phyloP scores from a whole-genome alignment of 2,797 vertebrate genomes.

The Chloroceryle amazona region DNA sequence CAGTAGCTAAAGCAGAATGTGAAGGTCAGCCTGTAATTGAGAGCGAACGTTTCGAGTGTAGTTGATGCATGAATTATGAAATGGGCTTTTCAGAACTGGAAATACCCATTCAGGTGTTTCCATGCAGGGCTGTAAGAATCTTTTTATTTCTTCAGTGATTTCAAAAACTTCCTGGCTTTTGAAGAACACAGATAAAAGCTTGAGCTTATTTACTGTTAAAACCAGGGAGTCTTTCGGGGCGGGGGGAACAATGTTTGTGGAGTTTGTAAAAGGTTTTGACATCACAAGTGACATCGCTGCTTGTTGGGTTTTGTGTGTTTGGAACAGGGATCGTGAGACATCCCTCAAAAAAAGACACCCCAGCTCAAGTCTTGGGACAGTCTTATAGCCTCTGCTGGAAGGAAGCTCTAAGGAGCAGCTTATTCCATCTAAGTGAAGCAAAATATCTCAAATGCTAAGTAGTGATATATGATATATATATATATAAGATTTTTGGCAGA shows the following conservation, averaged over 20 bases:
- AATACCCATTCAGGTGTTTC: background rate
- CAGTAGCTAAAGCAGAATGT: background rate
- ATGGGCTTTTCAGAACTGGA: background rate
- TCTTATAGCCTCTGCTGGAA: background rate
- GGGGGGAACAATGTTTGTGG: background rate
- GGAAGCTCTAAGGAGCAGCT: background rate
- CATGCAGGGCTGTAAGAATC: background rate
- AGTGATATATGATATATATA: no score
- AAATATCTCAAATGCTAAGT: background rate
- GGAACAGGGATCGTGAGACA: background rate
- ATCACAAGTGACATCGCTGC: background rate
- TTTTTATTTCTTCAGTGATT: background rate
- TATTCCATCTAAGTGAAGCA: no score
- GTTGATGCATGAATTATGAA: background rate
- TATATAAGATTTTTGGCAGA: background rate
- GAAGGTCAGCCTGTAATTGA: background rate
- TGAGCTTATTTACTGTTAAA: background rate
- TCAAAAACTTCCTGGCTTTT: conserved; percentile 7
- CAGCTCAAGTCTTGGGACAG: rapidly evolving
- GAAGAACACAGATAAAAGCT: background rate
- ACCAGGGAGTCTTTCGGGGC: background rate
- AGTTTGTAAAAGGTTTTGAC: background rate
- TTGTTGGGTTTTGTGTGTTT: background rate
- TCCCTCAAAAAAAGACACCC: background rate
- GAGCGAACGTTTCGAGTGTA: background rate